These are phyloP conservation scores for Entomobrya multifasciata DNA, from an alignment of 2,888 invertebrate genomes.

Conservation along the genomic window DNA sequence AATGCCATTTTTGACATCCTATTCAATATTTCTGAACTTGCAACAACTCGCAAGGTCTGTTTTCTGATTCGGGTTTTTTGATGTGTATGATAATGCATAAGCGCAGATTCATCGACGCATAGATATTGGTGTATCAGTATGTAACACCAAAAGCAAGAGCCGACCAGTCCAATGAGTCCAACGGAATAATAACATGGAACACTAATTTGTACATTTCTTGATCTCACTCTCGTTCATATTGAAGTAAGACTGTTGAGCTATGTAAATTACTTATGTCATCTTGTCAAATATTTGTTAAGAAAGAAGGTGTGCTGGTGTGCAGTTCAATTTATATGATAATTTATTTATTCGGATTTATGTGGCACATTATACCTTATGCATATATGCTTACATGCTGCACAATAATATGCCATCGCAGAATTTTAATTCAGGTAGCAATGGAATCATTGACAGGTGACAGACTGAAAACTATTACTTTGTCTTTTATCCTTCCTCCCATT, in stretches of 20 bases:
- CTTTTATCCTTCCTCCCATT: slow-evolving; percentile 40
- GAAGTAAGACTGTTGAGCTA: slow-evolving; percentile 19
- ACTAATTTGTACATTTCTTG: neutral
- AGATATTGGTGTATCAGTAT: too few species aligned
- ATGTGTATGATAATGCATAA: too few species aligned
- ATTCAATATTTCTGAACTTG: too few species aligned
- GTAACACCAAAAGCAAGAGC: too few species aligned
- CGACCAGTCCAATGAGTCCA: too few species aligned
- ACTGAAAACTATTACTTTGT: slow-evolving; percentile 66
- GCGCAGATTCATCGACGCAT: too few species aligned
- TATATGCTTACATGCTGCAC: neutral
- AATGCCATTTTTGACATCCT: too few species aligned
- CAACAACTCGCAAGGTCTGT: too few species aligned
- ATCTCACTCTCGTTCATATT: slow-evolving; percentile 23
- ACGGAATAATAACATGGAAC: neutral
- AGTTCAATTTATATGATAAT: slow-evolving; percentile 70
- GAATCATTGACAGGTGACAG: slow-evolving; percentile 76
- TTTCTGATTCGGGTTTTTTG: too few species aligned
- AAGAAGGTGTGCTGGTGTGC: slow-evolving; percentile 39
- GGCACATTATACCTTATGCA: neutral
- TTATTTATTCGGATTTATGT: slow-evolving; percentile 50
- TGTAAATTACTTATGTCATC: slow-evolving; percentile 67
- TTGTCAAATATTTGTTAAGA: slow-evolving; percentile 55
- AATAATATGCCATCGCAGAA: slow-evolving; percentile 2
- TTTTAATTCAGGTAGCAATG: slow-evolving; percentile 73